These are phyloP conservation scores for Spodoptera frugiperda DNA, from an alignment of 1,140 invertebrate genomes.

Conservation along the genomic window DNA sequence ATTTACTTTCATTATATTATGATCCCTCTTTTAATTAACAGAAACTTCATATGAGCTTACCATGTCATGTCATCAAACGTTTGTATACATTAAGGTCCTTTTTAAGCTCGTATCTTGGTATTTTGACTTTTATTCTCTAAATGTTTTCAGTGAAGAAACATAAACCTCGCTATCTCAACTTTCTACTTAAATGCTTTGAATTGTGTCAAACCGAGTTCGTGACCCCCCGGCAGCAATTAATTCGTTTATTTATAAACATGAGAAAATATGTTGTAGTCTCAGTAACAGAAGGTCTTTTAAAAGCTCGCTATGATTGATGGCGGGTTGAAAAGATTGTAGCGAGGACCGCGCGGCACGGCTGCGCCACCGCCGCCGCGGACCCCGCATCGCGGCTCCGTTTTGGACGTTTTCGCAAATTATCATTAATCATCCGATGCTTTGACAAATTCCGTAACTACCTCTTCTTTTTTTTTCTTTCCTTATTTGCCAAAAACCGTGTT, in stretches of 20 bases:
- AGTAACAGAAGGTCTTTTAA: constrained; percentile 48
- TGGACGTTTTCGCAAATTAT: constrained; percentile 43
- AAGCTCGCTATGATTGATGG: constrained; percentile 49
- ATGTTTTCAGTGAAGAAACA: background rate
- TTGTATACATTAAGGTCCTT: no score
- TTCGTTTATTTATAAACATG: constrained; percentile 41
- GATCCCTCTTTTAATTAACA: no score
- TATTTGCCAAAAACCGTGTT: constrained; percentile 4
- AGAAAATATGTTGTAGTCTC: constrained; percentile 37
- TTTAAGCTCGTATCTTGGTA: no score
- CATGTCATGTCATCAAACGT: no score
- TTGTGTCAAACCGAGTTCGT: background rate
- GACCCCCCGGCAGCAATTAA: background rate
- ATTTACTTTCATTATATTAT: no score
- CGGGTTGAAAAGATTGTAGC: constrained; percentile 43
- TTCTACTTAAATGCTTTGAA: no score
- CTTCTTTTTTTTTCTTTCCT: constrained; percentile 2
- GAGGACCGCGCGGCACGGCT: background rate
- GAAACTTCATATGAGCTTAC: no score
- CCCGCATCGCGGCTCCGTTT: constrained; percentile 20
- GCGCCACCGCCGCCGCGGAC: background rate
- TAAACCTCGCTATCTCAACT: background rate
- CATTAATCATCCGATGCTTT: constrained; percentile 49
- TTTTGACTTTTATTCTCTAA: no score
- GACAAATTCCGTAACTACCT: constrained; percentile 44